Conservation (phyloP, 2,797 vertebrate genomes). For the Sus cebifrons region DNA sequence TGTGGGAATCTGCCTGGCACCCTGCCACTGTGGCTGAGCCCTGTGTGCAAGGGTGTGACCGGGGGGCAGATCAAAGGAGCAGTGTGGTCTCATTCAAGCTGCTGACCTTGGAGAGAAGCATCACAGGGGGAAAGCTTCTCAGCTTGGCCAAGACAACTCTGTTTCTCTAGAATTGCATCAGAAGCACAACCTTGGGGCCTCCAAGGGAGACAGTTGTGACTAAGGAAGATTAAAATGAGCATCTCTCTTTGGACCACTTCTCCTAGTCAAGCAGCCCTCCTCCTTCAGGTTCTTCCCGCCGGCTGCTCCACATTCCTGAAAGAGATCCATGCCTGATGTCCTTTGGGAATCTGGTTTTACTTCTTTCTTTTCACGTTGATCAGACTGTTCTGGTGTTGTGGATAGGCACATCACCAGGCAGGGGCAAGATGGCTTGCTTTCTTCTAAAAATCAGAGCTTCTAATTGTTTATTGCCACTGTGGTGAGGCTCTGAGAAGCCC, state of each 20-base stretch:
- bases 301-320: neutral
- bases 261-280: neutral
- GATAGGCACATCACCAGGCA: neutral
- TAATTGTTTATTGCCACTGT: neutral
- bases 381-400: neutral
- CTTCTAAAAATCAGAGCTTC: neutral
- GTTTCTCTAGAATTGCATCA: neutral
- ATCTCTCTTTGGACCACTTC: neutral
- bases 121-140: neutral
- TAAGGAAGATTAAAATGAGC: neutral
- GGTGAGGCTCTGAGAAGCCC: neutral
- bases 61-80: neutral
- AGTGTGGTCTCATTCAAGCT: neutral
- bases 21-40: neutral
- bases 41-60: neutral
- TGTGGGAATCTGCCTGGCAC: neutral
- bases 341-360: neutral
- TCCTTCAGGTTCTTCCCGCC: neutral
- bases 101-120: neutral
- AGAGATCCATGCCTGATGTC: neutral
- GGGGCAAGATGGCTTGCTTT: neutral
- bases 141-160: neutral
- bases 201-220: neutral
- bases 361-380: neutral
- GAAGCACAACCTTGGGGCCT: neutral